phyloP scores from a whole-genome alignment of 2,797 vertebrate species.

The Schizothorax lantsangensis region DNA sequence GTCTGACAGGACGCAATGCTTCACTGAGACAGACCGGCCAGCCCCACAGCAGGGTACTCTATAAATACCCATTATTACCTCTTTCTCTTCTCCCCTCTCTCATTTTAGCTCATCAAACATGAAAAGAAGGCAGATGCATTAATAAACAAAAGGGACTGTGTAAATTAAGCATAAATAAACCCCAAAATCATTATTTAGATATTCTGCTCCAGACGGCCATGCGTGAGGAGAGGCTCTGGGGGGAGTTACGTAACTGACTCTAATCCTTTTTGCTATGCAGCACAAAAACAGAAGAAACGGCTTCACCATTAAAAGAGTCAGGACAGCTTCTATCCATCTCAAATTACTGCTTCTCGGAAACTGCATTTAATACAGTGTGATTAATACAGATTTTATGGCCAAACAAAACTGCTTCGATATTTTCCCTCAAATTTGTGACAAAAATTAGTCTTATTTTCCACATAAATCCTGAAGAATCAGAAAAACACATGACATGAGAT shows the following conservation, averaged over 20 bases:
- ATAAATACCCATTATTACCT: conserved; percentile 73
- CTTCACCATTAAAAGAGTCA: conserved; percentile 21
- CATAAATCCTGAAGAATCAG: background rate
- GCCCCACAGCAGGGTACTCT: conserved; percentile 74
- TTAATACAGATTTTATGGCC: background rate
- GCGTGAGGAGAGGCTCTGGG: conserved; percentile 43
- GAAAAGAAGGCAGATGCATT: conserved; percentile 37
- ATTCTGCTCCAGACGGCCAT: conserved; percentile 53
- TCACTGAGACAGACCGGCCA: conserved; percentile 63
- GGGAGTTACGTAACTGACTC: conserved; percentile 74
- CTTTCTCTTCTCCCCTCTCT: conserved; percentile 33
- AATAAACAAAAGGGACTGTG: conserved; percentile 27
- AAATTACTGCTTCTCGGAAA: background rate
- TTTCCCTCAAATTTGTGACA: background rate
- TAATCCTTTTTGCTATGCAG: conserved; percentile 75
- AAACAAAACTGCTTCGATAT: background rate
- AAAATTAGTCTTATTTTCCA: background rate
- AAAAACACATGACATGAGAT: background rate
- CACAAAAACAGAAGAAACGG: conserved; percentile 62
- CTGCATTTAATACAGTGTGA: background rate
- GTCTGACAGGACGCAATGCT: conserved; percentile 74
- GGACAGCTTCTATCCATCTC: conserved; percentile 6
- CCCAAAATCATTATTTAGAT: conserved; percentile 58
- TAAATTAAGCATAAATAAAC: conserved; percentile 40
- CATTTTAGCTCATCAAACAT: conserved; percentile 45